phyloP scores from a whole-genome alignment of 2,888 invertebrate species.

The Drosophila setosimentum region DNA sequence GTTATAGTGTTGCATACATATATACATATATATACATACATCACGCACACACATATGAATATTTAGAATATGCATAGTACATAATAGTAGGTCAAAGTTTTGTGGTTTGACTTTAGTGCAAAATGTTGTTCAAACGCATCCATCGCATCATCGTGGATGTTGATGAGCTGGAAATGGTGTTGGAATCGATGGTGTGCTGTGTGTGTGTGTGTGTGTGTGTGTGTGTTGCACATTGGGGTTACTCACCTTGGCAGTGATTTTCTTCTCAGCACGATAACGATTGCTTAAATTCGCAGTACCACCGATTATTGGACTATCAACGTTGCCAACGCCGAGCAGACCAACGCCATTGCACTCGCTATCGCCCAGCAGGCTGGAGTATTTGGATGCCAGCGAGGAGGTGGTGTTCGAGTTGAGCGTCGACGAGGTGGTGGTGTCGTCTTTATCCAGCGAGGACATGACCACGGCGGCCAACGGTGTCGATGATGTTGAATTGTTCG shows the following conservation, averaged over 20 bases:
- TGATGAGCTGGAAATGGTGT: slow-evolving; percentile 49
- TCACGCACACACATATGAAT: not conserved
- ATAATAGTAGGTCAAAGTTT: not conserved
- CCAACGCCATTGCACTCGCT: slow-evolving; percentile 76
- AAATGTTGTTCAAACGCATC: slow-evolving; percentile 14
- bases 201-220: not conserved
- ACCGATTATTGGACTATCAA: slow-evolving; percentile 72
- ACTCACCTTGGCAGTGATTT: slow-evolving; percentile 85
- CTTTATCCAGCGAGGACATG: slow-evolving; percentile 78
- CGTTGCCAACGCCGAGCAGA: slow-evolving; percentile 46
- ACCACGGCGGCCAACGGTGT: slow-evolving; percentile 81
- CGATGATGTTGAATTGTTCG: slow-evolving; percentile 81
- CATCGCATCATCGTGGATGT: slow-evolving; percentile 17
- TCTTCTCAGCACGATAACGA: slow-evolving; percentile 85
- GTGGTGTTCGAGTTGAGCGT: slow-evolving; percentile 79
- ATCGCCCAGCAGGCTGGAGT: slow-evolving; percentile 80
- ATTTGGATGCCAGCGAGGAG: slow-evolving; percentile 83
- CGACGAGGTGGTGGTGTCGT: slow-evolving; percentile 78
- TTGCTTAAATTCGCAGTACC: slow-evolving; percentile 79
- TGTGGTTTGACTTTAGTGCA: slow-evolving; percentile 29
- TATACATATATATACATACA: slow-evolving; percentile 21
- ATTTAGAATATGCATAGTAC: not conserved
- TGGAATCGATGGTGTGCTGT: not conserved
- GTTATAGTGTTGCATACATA: slow-evolving; percentile 21
- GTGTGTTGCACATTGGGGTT: not conserved